Evolutionary conservation across 2,797 vertebrate species (phyloP), one percentile per base, ranked within the genome.

Genomic region (Enteromius afrohamiltoni): DNA sequence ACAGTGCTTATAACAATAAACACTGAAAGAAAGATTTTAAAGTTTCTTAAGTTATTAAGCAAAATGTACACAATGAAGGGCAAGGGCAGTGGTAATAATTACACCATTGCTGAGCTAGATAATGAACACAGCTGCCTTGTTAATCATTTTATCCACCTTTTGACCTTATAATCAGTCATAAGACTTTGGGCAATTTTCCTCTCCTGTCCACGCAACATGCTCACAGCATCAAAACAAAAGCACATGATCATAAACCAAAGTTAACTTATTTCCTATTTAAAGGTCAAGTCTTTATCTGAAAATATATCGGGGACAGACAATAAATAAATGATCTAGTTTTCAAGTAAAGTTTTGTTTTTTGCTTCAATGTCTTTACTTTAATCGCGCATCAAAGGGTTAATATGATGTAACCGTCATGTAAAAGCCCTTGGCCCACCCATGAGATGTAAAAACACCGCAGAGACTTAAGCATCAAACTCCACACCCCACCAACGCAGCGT

Each of bases 101-200:
- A 85, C 49, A 79, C 68, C 37, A 23, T 13, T 64, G 71, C 49
- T 76, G n/a, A 55, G 17, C 16, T 51, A 42, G 71, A 71, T 69
- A 40, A 51, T 31, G 26, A 19, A 71, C 34, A 84, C n/a, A 23
- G 31, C 45, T 47, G 21, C 82, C 21, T 60, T 51, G 92, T 93
- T 89, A 93, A 94, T 92, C 83, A 92, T 85, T 86, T 89, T 87
- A 85, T 89, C 86, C 86, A 88, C 85, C 76, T 88, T 34, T 68
- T 81, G 42, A 78, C 81, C 79, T 82, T 70, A 60, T 60, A 77
- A 68, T n/a, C 37, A 64, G 71, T 86, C 70, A 83, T 55, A 65
- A 60, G 85, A 76, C 82, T 58, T 77, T 64, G n/a, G 42, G 84
- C 73, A 74, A 79, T 83, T 81, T 74, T 53, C 34, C 62, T 77